Percentiles rank a stretch among this genome's conserved stretches.
Conservation (phyloP, 2,797 vertebrate species). For the Scolopax rusticola region DNA sequence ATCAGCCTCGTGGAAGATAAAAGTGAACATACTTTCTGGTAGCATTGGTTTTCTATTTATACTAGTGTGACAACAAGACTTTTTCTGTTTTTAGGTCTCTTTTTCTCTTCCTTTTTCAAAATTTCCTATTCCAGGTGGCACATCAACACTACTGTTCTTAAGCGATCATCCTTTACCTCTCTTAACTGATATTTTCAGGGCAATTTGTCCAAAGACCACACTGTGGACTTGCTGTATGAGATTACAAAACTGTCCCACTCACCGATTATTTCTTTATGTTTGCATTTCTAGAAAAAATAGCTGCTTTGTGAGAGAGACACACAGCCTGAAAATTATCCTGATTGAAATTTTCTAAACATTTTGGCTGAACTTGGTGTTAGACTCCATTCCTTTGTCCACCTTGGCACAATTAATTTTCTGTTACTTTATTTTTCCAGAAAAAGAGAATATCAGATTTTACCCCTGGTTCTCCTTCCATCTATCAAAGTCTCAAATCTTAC, state of each 20-base stretch:
- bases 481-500: neutral
- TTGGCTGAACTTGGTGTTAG: neutral
- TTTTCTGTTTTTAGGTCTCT: neutral
- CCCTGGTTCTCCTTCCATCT: neutral
- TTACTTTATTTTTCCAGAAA: neutral
- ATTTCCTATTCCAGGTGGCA: neutral
- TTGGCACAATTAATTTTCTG: neutral
- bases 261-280: neutral
- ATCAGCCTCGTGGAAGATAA: neutral
- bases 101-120: neutral
- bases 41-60: neutral
- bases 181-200: slow-evolving; percentile 13
- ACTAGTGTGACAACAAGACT: neutral
- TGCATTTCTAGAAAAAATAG: neutral
- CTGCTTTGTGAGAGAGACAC: neutral
- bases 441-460: neutral
- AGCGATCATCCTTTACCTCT: neutral
- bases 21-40: neutral
- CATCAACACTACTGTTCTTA: neutral
- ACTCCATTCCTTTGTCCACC: neutral
- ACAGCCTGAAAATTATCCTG: neutral
- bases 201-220: neutral
- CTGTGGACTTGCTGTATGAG: neutral
- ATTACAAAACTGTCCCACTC: neutral
- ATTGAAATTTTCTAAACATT: neutral